These are phyloP conservation scores for Cynopterus brachyotis DNA, from an alignment of 2,113 vertebrate species.

Conservation along the genomic window DNA sequence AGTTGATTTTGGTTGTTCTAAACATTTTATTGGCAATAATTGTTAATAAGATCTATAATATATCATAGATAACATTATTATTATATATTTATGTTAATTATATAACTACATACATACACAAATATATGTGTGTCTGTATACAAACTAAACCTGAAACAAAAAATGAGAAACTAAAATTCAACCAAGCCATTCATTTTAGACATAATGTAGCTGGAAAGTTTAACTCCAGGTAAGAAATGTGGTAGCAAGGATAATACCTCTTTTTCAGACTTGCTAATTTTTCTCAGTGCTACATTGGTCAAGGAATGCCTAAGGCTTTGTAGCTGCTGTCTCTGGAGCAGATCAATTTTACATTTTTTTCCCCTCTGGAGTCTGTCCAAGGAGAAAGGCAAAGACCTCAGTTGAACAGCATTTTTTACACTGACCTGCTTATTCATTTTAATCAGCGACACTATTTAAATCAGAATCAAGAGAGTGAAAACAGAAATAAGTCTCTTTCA, in stretches of 20 bases:
- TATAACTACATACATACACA: background rate
- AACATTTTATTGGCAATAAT: background rate
- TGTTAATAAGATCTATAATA: background rate
- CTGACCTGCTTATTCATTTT: background rate
- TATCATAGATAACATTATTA: background rate
- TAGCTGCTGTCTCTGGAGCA: slow-evolving; percentile 21
- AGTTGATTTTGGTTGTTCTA: background rate
- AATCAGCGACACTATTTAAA: background rate
- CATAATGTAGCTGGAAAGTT: background rate
- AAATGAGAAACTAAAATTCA: background rate
- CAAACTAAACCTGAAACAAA: background rate
- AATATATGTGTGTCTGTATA: background rate
- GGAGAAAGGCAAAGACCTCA: background rate
- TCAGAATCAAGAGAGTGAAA: slow-evolving; percentile 20
- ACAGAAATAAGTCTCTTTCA: background rate
- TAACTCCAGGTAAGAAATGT: background rate
- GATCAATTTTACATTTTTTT: background rate
- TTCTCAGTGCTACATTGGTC: background rate
- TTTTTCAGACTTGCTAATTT: slow-evolving; percentile 40
- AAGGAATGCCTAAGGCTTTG: slow-evolving; percentile 39
- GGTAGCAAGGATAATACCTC: background rate
- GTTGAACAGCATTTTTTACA: background rate
- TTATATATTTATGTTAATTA: background rate
- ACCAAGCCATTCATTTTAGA: background rate
- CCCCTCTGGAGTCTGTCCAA: background rate